A percentile compares a stretch with the other conserved stretches of the same genome.
Evolutionary conservation across 2,113 vertebrate genomes (phyloP).

Genomic region (Baryphthengus martii): DNA sequence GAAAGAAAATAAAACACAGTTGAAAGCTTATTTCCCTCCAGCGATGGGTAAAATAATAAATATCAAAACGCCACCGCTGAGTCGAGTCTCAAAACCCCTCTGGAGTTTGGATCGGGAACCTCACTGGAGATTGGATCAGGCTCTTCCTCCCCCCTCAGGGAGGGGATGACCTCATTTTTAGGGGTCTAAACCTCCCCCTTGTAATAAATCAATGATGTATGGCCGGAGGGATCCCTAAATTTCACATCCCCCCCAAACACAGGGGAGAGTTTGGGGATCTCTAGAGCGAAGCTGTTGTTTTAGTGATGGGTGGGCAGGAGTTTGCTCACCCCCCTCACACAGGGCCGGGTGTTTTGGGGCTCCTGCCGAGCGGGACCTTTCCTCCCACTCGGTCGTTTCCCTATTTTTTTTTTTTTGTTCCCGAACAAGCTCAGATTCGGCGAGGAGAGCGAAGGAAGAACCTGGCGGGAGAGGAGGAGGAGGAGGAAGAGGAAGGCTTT

Average conservation of each 20-base stretch:
- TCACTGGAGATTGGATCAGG: neutral
- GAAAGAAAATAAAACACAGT: neutral
- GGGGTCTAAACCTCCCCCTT: neutral
- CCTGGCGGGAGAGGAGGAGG: neutral
- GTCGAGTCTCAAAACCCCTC: rapidly evolving
- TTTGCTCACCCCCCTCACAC: rapidly evolving
- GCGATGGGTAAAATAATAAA: neutral
- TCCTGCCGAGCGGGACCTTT: neutral
- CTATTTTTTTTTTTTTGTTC: neutral
- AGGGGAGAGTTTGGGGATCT: neutral
- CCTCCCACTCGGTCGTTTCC: neutral
- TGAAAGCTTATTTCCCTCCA: neutral
- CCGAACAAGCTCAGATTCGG: neutral
- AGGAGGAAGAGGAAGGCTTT: conserved; percentile 7
- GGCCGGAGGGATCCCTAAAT: neutral
- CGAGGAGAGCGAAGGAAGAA: neutral
- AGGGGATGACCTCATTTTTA: neutral
- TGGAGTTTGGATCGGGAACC: neutral
- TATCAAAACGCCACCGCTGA: rapidly evolving
- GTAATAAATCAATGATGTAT: neutral
- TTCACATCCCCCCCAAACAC: rapidly evolving
- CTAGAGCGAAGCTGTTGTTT: neutral
- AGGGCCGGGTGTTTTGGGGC: neutral
- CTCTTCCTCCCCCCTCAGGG: neutral
- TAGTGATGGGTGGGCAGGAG: rapidly evolving